Percentiles rank a stretch among this genome's conserved stretches.
Conservation (phyloP, 35 echinoderm and acorn worm genomes). For the Diadema setosum region DNA sequence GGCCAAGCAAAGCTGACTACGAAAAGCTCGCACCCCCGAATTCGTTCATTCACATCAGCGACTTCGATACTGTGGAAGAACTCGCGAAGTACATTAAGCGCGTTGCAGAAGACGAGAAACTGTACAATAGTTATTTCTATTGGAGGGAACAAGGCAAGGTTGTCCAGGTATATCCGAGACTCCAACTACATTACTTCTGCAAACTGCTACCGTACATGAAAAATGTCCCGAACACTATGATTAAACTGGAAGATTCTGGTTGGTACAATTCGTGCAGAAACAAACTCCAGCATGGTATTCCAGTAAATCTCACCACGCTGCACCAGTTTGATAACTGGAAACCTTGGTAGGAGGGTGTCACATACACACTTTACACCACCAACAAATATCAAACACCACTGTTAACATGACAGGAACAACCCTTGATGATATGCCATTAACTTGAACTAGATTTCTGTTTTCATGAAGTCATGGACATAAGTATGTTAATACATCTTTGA, state of each 20-base stretch:
- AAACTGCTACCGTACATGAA: slow-evolving; percentile 29
- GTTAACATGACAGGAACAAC: no score
- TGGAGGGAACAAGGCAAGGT: slow-evolving; percentile 26
- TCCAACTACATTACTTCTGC: slow-evolving; percentile 64
- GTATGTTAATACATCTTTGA: no score
- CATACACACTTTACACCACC: no score
- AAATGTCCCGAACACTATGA: neutral
- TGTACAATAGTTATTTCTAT: slow-evolving; percentile 57
- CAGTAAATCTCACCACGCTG: slow-evolving; percentile 28
- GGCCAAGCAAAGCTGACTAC: slow-evolving; percentile 39
- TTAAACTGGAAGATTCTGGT: neutral
- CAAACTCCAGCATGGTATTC: neutral
- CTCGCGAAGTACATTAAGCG: slow-evolving; percentile 40
- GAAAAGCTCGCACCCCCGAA: slow-evolving; percentile 44
- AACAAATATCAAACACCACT: no score
- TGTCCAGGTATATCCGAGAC: slow-evolving; percentile 35
- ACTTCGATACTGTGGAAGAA: slow-evolving; percentile 40
- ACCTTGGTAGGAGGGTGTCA: slow-evolving; percentile 45
- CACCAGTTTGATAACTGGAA: slow-evolving; percentile 14
- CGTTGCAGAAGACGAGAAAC: slow-evolving; percentile 29
- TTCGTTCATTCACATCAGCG: slow-evolving; percentile 72
- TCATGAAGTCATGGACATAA: no score
- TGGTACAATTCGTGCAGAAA: slow-evolving; percentile 70
- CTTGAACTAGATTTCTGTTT: no score
- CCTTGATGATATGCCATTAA: no score